Evolutionary conservation across 2,113 vertebrate species (phyloP).

Genomic region (Campylomormyrus numenius): DNA sequence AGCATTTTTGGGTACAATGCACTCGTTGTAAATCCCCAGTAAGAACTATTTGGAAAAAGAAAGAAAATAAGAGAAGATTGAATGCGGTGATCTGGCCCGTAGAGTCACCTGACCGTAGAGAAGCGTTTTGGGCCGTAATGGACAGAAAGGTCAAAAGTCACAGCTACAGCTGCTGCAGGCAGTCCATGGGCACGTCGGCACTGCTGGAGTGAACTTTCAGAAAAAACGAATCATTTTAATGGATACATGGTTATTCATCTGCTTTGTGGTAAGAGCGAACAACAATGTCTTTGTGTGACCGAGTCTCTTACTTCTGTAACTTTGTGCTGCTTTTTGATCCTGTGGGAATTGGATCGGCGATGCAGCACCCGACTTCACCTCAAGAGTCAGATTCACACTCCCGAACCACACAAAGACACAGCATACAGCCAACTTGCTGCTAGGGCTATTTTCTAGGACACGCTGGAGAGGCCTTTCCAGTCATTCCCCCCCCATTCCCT

Average conservation of each 20-base stretch:
- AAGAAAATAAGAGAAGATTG: not conserved
- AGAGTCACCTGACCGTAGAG: not conserved
- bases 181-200: not conserved
- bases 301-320: not conserved
- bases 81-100: not conserved
- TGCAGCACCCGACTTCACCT: not conserved
- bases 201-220: not conserved
- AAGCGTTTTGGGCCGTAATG: not conserved
- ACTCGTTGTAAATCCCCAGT: not conserved
- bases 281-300: not conserved
- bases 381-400: not conserved
- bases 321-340: not conserved
- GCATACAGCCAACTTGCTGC: not conserved
- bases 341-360: not conserved
- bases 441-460: not conserved
- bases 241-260: not conserved
- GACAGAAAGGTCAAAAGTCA: not conserved
- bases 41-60: not conserved
- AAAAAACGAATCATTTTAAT: not conserved
- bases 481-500: not conserved
- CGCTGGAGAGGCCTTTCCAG: not conserved
- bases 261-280: not conserved
- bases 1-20: not conserved
- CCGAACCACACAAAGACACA: not conserved
- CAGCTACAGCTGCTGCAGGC: not conserved